Base-by-base conservation (phyloP, 2,888 invertebrate species). In the Callosobruchus maculatus region DNA sequence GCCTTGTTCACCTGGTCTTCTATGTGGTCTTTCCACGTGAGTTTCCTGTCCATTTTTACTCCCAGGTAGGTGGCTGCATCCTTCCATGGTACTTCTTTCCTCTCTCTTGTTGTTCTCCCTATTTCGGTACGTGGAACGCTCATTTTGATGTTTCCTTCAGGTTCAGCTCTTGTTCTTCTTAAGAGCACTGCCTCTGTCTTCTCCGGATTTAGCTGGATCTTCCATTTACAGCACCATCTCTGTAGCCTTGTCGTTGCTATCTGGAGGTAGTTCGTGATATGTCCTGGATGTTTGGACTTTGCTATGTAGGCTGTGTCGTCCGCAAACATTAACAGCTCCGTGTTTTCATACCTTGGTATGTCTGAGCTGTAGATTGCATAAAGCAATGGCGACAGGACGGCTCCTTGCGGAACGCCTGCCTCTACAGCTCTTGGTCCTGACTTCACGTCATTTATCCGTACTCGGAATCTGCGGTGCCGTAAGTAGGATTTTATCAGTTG, bases 171-270 rank as follows among this genome's bases (percentile, higher is more conserved):
- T 73, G 0, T 73, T 76, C 71, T 71, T 74, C 80, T 75, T 75
- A 78, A 77, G 66, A 83, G 73, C 76, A 82, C 81, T 70, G 13
- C 13, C 13, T 49, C 49, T 7, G 49, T 13, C 13, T 49, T 49
- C 1, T 49, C 13, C 49, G 13, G 13, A 13, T 49, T 49, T 49
- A 49, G 13, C 49, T 49, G 49, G 5, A 49, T 13, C 49, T 18
- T 49, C 49, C 49, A 49, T 13, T 49, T 49, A 1, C 7, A 13
- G 49, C 49, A 49, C 49, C 49, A 49, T 49, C 13, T 18, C 13
- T 49, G 5, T 13, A 49, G 13, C 1, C 3, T 3, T 1, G 49
- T 49, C 13, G 13, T 49, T 18, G 49, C 49, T 13, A 1, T 13
- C 18, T 49, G 49, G 4, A 49, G 49, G 49, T 49, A 7, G 1